phyloP scores from a whole-genome alignment of 2,888 invertebrate genomes.

The Calliphora vomitoria region DNA sequence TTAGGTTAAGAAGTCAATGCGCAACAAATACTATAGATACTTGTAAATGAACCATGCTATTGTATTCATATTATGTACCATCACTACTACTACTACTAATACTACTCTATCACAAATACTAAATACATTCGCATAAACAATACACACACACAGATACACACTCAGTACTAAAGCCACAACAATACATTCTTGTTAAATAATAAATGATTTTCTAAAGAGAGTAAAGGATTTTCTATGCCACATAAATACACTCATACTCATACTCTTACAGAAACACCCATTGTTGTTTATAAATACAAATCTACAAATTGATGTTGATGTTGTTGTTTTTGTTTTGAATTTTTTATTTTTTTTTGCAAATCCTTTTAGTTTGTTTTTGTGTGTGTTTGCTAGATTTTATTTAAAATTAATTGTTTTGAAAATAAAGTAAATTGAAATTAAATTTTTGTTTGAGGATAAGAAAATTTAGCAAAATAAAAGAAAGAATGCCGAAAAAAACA shows the following conservation, averaged over 20 bases:
- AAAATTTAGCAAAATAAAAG: not conserved
- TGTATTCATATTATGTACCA: conserved; percentile 8
- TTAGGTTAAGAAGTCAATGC: conserved; percentile 74
- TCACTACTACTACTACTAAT: conserved; percentile 37
- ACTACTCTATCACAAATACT: conserved; percentile 9
- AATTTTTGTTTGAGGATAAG: conserved; percentile 18
- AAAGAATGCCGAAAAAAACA: not conserved
- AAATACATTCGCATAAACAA: not conserved
- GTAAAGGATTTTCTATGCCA: conserved; percentile 50
- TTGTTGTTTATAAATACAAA: conserved; percentile 5
- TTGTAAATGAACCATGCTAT: conserved; percentile 64
- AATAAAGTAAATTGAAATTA: conserved; percentile 53
- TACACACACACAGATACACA: conserved; percentile 5
- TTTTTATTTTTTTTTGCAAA: not conserved
- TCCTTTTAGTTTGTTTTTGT: not conserved
- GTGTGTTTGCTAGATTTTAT: conserved; percentile 37
- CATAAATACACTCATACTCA: not conserved
- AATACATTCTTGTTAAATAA: conserved; percentile 63
- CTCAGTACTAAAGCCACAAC: conserved; percentile 54
- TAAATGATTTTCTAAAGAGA: conserved; percentile 62
- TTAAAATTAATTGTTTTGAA: conserved; percentile 65
- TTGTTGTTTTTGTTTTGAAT: not conserved
- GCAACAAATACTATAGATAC: conserved; percentile 70
- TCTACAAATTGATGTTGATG: conserved; percentile 16
- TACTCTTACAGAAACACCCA: not conserved